Base-by-base conservation (phyloP, 2,113 vertebrate genomes). In the Tichodroma muraria region DNA sequence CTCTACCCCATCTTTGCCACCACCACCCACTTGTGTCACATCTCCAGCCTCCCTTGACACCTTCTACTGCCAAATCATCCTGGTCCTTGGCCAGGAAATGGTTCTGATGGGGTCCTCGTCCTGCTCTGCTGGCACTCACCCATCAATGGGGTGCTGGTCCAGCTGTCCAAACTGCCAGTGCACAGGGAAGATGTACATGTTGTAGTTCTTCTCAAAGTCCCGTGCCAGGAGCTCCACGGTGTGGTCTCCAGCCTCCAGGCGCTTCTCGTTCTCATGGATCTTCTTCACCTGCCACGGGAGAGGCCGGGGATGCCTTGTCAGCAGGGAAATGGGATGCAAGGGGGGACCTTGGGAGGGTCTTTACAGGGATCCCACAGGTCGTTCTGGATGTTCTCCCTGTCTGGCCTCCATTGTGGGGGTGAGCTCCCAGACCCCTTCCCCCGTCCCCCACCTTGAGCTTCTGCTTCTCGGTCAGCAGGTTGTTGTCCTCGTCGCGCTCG, bases 191-290 rank as follows among this genome's bases (percentile, higher is more conserved):
- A 99, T 98, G 98, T 99, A 99, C 99, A 99, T 99, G 97, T 99
- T 99, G 98, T 99, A 99, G 98, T 99, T 99, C 98, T 99, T 99
- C 97, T 99, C 98, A 16, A 99, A 99, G 98, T 99, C 99, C 4
- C 98, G 98, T 45, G 98, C 99, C 97, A 99, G 98, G 89, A 99
- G 98, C 97, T 99, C 99, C 98, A 99, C 95, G 0, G 99, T 98
- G 97, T 99, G 99, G 4, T 99, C 98, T 6, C 99, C 99, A 0
- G 99, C 99, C 96, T 98, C 98, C 95, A 99, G 98, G 69, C 99
- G 98, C 98, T 99, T 99, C 98, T 99, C 99, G 0, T 99, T 99
- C 98, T 99, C 99, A 0, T 98, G 99, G 97, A 99, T 99, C 97
- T 99, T 99, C 98, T 99, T 99, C 97, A 99, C 99, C 99, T 99